These are phyloP conservation scores for Hedya salicella DNA, from an alignment of 2,888 invertebrate species.

Conservation along the genomic window DNA sequence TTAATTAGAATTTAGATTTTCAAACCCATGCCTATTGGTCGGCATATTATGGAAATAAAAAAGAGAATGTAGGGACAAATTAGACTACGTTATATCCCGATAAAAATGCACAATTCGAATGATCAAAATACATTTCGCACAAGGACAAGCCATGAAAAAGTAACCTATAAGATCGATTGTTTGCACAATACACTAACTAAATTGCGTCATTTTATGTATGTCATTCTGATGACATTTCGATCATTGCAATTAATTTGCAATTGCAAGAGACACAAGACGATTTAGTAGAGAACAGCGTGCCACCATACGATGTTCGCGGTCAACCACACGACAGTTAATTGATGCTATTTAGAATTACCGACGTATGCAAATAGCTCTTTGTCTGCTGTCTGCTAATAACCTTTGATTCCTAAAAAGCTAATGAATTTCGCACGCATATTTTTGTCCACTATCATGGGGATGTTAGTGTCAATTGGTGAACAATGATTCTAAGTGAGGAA, in stretches of 20 bases:
- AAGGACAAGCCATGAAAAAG: no score
- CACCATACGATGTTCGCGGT: slow-evolving; percentile 59
- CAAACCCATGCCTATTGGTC: no score
- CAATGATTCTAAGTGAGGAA: slow-evolving; percentile 61
- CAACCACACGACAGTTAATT: slow-evolving; percentile 73
- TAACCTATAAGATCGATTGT: no score
- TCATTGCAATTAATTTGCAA: slow-evolving; percentile 36
- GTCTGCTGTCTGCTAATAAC: slow-evolving; percentile 67
- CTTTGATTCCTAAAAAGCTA: neutral
- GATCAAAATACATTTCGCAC: no score
- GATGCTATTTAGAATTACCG: slow-evolving; percentile 71
- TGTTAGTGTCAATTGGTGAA: slow-evolving; percentile 57
- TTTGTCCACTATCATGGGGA: neutral
- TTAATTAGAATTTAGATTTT: no score
- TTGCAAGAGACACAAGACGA: neutral
- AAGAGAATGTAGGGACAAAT: no score
- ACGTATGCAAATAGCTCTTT: slow-evolving; percentile 80
- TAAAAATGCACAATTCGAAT: no score
- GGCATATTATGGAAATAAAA: no score
- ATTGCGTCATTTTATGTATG: neutral
- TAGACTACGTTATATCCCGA: no score
- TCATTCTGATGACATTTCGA: neutral
- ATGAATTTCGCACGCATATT: slow-evolving; percentile 3
- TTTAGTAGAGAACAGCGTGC: slow-evolving; percentile 4
- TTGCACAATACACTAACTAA: neutral